Evolutionary conservation across 2,888 invertebrate genomes (phyloP), one percentile per base, ranked within the genome.

Genomic region (Candidula unifasciata): DNA sequence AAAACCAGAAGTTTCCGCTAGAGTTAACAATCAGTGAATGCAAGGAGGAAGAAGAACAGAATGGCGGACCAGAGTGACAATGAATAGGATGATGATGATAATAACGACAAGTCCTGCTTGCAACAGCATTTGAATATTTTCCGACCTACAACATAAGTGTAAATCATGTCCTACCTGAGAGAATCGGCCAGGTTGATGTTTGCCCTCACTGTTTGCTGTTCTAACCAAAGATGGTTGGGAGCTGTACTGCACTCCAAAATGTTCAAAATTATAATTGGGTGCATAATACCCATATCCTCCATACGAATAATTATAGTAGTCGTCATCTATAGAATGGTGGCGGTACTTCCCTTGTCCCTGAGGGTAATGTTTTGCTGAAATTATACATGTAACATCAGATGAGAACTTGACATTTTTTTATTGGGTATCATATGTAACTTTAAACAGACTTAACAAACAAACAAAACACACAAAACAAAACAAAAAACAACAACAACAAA

Each of bases 291-390:
- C 82, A 82, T 88, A 87, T 0, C 74, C 74, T 8, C 86, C 87
- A 84, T 89, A 90, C 35, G 89, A 85, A 84, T 89, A 88, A 18
- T 86, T 87, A 83, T 89, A 90, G 83, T 91, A 91, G 82, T 93
- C 93, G 81, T 92, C 93, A 84, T 93, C 92, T 74, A 91, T 91
- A 44, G 93, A 92, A 87, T 93, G 92, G 85, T 92, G 92, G n/a
- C 92, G 89, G 85, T 89, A 91, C 81, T 91, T 91, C 81, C 88
- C 86, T 37, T 87, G 86, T 69, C 89, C 88, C 13, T 88, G 86
- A 66, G 89, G 88, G 86, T 90, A 90, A 57, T 91, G 88, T 86
- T 90, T 91, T 76, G 88, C 90, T 90, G 85, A 60, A 74, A 74
- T 35, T 27, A 44, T 44, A 44, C 30, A 60, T 60, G 3, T 60